Evolutionary conservation across 2,113 vertebrate genomes (phyloP).

Genomic region (Argyrosomus japonicus): DNA sequence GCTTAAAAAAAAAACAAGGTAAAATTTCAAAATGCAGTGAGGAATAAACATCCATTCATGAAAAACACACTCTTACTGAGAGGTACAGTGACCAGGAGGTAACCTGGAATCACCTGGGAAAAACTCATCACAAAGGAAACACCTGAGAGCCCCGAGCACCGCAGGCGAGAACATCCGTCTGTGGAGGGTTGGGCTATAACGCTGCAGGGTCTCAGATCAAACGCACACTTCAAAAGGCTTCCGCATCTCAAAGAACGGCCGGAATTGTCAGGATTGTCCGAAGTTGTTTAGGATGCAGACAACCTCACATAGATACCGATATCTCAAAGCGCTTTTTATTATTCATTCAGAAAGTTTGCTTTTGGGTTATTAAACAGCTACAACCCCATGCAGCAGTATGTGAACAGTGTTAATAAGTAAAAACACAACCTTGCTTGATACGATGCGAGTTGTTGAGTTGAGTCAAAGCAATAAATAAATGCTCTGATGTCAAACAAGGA

Average conservation of each 20-base stretch:
- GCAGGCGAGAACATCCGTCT: constrained; percentile 35
- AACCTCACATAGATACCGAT: constrained; percentile 1
- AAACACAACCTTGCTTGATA: not conserved
- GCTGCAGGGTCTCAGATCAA: constrained; percentile 64
- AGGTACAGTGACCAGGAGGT: not conserved
- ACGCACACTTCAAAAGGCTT: constrained; percentile 65
- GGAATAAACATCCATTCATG: not conserved
- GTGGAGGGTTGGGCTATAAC: constrained; percentile 16
- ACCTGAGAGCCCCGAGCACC: constrained; percentile 23
- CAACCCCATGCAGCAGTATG: too few species aligned
- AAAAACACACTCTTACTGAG: not conserved
- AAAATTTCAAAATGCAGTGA: not conserved
- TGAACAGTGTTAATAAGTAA: not conserved
- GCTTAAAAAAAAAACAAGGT: not conserved
- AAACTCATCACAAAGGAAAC: constrained; percentile 41
- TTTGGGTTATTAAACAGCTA: not conserved
- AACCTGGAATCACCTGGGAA: constrained; percentile 11
- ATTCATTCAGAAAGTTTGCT: constrained; percentile 7
- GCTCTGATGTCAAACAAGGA: not conserved
- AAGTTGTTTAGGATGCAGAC: constrained; percentile 35
- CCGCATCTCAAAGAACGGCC: constrained; percentile 11
- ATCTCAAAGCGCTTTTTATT: constrained; percentile 16
- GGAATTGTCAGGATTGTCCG: constrained; percentile 39
- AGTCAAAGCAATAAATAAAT: constrained; percentile 1
- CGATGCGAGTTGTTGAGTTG: not conserved